Evolutionary conservation across 1,140 invertebrate species (phyloP), one percentile per base, ranked within the genome.

Genomic region (Eueides isabella): DNA sequence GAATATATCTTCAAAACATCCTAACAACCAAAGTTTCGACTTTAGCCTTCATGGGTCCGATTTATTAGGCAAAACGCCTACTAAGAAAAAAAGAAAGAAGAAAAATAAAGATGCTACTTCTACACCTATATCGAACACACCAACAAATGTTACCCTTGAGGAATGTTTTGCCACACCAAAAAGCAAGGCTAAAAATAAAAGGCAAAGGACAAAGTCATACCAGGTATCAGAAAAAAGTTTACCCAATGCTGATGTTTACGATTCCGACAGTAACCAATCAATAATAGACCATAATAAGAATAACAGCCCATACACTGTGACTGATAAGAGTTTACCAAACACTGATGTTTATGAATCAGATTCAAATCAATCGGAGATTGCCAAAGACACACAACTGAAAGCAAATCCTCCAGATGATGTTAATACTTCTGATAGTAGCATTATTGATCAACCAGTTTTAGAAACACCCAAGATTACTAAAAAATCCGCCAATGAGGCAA

Each of bases 91-190:
- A 80, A 91, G 85, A 74, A 92, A 86, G 80, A 92, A 89, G 76
- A 89, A 84, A 78, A 84, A 84, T 35, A 93, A 90, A 75, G 86
- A 91, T 55, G 63, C 74, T 16, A 88, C 89, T 67, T 89, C 87
- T 14, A 90, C 88, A 64, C 85, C 89, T 35, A 70, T 61, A 35
- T 29, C 23, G 9, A 41, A 38, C 33, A 48, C 38, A 48, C 33
- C 44, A 68, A 71, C 64, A 41, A 35, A 65, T 31, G 55, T 48
- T 70, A n/a, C 67, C 72, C 28, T 75, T 26, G 85, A 91, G 48
- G 85, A 84, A 81, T 90, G 86, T 76, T 94, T 94, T 84, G 91
- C 89, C 3, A 94, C 92, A 77, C 93, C 93, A 61, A 93, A 93
- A 81, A 87, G 85, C 77, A 94, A 94, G 84, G 84, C 83, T 6